Percentiles rank a stretch among this genome's conserved stretches.
These are phyloP conservation scores for Papilio elwesi DNA, from an alignment of 2,888 invertebrate species.

Conservation along the genomic window DNA sequence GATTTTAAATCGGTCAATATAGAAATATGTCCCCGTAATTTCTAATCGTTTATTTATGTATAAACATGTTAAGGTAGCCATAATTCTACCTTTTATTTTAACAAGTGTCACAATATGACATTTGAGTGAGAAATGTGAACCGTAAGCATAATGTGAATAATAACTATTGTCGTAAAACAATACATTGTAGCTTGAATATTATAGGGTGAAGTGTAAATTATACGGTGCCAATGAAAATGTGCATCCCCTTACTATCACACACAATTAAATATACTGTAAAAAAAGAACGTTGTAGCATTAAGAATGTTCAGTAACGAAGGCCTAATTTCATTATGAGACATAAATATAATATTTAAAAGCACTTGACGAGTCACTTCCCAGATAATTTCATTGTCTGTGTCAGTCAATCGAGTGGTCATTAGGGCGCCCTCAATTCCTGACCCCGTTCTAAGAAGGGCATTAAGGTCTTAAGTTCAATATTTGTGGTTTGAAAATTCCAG, in stretches of 20 bases:
- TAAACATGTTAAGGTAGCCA: conserved; percentile 21
- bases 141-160: too few relatives aligned
- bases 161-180: too few relatives aligned
- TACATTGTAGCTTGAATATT: too few relatives aligned
- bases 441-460: conserved; percentile 33
- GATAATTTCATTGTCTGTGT: conserved; percentile 28
- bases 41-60: conserved; percentile 43
- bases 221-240: too few relatives aligned
- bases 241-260: too few relatives aligned
- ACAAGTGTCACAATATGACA: too few relatives aligned
- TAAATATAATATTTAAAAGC: neutral
- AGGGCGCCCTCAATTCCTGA: conserved; percentile 37
- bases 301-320: too few relatives aligned
- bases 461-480: conserved; percentile 23
- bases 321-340: neutral
- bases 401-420: conserved; percentile 36
- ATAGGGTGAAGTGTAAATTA: too few relatives aligned
- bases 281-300: too few relatives aligned
- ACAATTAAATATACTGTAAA: too few relatives aligned
- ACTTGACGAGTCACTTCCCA: neutral
- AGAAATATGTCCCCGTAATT: conserved; percentile 32
- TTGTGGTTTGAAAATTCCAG: neutral
- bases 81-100: neutral
- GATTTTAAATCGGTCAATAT: conserved; percentile 37
- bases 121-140: too few relatives aligned